Evolutionary conservation across 1,140 invertebrate species (phyloP).

Genomic region (Pseudomyrmex gracilis): DNA sequence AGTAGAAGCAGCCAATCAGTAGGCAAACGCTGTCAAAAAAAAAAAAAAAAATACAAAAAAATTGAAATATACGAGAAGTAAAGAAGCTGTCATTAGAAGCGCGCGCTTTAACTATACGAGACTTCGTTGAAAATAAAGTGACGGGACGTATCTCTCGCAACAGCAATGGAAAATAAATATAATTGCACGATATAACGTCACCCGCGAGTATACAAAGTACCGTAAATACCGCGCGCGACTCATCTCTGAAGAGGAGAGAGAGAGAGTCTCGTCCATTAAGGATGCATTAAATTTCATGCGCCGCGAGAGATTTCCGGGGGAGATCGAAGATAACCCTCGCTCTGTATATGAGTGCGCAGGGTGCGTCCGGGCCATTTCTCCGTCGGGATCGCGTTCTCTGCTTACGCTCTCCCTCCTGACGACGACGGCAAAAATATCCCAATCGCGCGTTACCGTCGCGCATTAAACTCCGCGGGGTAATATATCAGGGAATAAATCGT

Average conservation of each 20-base stretch:
- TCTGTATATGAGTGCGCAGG: not conserved
- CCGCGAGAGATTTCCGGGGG: not conserved
- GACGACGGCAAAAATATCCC: slow-evolving; percentile 43
- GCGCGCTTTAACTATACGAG: not conserved
- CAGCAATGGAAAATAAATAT: no score
- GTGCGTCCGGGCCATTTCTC: slow-evolving; percentile 33
- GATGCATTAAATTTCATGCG: slow-evolving; percentile 7
- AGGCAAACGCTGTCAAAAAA: not conserved
- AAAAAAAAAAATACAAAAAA: not conserved
- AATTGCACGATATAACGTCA: no score
- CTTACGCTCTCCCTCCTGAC: not conserved
- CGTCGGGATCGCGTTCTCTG: slow-evolving; percentile 8
- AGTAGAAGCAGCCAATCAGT: not conserved
- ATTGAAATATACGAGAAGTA: not conserved
- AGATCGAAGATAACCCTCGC: not conserved
- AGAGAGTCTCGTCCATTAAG: slow-evolving; percentile 11
- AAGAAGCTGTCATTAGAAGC: not conserved
- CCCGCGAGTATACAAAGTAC: not conserved
- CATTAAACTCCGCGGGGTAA: slow-evolving; percentile 57
- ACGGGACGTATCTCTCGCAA: no score
- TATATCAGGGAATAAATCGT: slow-evolving; percentile 67
- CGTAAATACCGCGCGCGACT: not conserved
- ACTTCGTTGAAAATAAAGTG: slow-evolving; percentile 10
- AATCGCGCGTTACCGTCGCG: slow-evolving; percentile 52
- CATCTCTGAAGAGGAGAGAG: not conserved